These are phyloP conservation scores for Himantopus leucocephalus DNA, from an alignment of 2,113 vertebrate species.

Conservation along the genomic window DNA sequence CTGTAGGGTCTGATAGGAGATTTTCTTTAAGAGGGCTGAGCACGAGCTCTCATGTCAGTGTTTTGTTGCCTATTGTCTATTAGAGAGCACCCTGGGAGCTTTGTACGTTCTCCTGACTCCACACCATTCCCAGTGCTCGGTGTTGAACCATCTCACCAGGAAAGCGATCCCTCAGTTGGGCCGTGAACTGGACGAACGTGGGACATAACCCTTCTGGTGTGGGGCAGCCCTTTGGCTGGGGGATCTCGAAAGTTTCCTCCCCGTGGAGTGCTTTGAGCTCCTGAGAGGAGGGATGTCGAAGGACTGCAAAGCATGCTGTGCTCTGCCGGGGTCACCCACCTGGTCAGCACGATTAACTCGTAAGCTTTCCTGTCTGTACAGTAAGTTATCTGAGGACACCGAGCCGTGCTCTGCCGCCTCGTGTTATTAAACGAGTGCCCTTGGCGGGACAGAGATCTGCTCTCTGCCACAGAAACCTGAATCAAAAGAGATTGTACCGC, in stretches of 20 bases:
- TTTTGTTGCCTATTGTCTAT: accelerated
- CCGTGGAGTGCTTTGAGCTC: accelerated
- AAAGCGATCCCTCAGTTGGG: accelerated
- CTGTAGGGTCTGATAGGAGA: background rate
- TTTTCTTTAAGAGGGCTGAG: background rate
- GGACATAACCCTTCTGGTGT: accelerated
- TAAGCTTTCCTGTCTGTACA: constrained; percentile 52
- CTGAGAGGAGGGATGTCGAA: accelerated
- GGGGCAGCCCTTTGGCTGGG: background rate
- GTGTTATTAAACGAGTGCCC: background rate
- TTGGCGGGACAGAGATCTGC: background rate
- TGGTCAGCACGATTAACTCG: background rate
- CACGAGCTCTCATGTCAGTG: background rate
- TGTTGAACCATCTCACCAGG: accelerated
- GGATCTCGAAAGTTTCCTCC: accelerated
- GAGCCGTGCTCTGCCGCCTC: background rate
- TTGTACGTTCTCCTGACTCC: background rate
- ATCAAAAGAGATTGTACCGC: accelerated
- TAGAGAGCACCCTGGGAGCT: no score
- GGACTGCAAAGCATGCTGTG: background rate
- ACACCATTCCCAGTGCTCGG: accelerated
- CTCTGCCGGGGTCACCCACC: background rate
- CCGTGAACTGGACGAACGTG: accelerated
- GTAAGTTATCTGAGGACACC: constrained; percentile 1
- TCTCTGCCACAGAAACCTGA: background rate